Conservation (phyloP, 1,140 invertebrate species). For the Drosophila nebulosa region DNA sequence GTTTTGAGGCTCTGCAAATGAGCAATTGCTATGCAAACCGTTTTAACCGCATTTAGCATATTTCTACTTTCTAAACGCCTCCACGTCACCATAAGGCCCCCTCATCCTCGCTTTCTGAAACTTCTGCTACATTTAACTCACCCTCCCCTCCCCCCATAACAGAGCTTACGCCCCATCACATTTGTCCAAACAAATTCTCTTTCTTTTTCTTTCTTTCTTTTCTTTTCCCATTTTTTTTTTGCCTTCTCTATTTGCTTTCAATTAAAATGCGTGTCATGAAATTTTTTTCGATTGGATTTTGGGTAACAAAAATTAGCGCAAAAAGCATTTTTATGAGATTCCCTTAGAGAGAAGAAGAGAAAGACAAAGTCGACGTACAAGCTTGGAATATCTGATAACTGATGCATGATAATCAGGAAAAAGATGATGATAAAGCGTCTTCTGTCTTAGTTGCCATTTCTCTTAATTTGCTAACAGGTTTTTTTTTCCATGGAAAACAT, state of each 20-base stretch:
- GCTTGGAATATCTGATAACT: constrained; percentile 58
- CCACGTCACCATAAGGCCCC: constrained; percentile 1
- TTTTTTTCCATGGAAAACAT: neutral
- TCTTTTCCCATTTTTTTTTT: constrained; percentile 25
- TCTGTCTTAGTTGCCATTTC: constrained; percentile 43
- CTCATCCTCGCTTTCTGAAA: neutral
- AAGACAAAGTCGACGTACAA: constrained; percentile 1
- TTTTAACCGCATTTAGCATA: constrained; percentile 60
- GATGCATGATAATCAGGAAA: constrained; percentile 20
- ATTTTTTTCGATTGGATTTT: constrained; percentile 37
- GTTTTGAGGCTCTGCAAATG: constrained; percentile 44
- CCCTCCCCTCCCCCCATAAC: too few relatives aligned
- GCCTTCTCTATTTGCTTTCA: constrained; percentile 69
- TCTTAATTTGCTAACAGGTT: constrained; percentile 49
- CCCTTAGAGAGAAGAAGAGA: neutral
- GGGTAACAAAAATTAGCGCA: constrained; percentile 43
- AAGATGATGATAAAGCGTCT: constrained; percentile 36
- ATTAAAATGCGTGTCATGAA: constrained; percentile 77
- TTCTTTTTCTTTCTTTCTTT: neutral
- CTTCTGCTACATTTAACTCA: constrained; percentile 66
- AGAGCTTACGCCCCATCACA: neutral
- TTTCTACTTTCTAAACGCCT: constrained; percentile 71
- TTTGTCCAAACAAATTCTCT: constrained; percentile 2
- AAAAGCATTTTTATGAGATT: constrained; percentile 53
- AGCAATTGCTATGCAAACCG: constrained; percentile 75